A percentile compares a stretch with the other conserved stretches of the same genome.
Evolutionary conservation across 2,113 vertebrate genomes (phyloP).

Genomic region (Isurus oxyrinchus): DNA sequence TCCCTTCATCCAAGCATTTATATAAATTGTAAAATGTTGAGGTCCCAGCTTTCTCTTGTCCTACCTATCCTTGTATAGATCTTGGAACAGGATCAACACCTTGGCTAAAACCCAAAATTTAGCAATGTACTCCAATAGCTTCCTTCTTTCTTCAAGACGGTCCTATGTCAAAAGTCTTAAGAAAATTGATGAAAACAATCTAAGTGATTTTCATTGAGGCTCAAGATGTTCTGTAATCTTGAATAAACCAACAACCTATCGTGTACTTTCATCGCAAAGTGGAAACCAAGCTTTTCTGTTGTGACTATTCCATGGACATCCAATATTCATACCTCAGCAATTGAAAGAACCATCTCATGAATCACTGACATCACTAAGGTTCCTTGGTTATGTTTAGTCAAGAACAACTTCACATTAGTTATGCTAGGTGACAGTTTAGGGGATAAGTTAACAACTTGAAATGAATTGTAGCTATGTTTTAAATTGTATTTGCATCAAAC

Average conservation of each 20-base stretch:
- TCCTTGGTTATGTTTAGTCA: not conserved
- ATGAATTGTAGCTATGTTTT: not conserved
- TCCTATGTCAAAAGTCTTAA: too few species aligned
- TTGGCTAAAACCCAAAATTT: too few species aligned
- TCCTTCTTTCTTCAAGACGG: too few species aligned
- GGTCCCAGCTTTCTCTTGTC: not conserved
- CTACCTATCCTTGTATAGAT: not conserved
- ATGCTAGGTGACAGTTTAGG: not conserved
- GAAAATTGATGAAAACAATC: too few species aligned
- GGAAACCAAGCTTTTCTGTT: not conserved
- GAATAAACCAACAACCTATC: not conserved
- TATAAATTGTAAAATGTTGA: too few species aligned
- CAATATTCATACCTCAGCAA: not conserved
- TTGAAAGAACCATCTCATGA: not conserved
- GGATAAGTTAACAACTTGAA: not conserved
- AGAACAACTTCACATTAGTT: not conserved
- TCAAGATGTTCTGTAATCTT: too few species aligned
- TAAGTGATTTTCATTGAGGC: too few species aligned
- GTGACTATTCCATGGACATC: not conserved
- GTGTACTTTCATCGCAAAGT: not conserved
- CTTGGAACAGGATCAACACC: too few species aligned
- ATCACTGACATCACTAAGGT: not conserved
- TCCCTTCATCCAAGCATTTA: too few species aligned
- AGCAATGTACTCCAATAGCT: too few species aligned
- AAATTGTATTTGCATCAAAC: not conserved